These are phyloP conservation scores for Geotrypetes seraphini DNA, from an alignment of 2,797 vertebrate species.

Conservation along the genomic window DNA sequence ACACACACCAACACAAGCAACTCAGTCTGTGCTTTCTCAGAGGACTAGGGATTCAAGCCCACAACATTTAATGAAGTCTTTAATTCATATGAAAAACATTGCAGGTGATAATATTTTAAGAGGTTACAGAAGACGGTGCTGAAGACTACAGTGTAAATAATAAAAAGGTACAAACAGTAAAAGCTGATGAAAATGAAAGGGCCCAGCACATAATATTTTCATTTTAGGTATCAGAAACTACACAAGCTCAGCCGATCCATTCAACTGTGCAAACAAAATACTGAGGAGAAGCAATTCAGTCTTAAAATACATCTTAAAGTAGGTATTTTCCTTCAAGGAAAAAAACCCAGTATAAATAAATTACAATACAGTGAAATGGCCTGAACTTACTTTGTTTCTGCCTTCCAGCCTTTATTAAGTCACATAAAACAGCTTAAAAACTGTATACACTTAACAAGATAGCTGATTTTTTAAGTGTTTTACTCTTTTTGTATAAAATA, in stretches of 20 bases:
- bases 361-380: constrained; percentile 98
- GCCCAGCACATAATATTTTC: constrained; percentile 72
- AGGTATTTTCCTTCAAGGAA: constrained; percentile 98
- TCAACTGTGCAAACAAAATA: constrained; percentile 88
- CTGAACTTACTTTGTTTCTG: constrained; percentile 94
- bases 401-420: constrained; percentile 87
- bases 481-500: constrained; percentile 78
- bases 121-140: constrained; percentile 57
- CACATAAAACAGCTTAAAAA: constrained; percentile 78
- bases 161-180: constrained; percentile 74
- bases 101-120: constrained; percentile 70
- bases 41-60: too few relatives aligned
- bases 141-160: constrained; percentile 69
- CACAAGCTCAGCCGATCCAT: constrained; percentile 80
- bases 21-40: too few relatives aligned
- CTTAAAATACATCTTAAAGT: constrained; percentile 91
- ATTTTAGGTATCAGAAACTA: constrained; percentile 86
- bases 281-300: constrained; percentile 92
- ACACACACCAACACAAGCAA: too few relatives aligned
- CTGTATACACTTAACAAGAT: constrained; percentile 72
- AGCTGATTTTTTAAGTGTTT: too few relatives aligned
- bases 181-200: constrained; percentile 76
- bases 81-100: constrained; percentile 62
- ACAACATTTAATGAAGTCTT: constrained; percentile 57
- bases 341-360: constrained; percentile 97